Evolutionary conservation across 2,888 invertebrate genomes (phyloP).

Genomic region (Auanema sp.): DNA sequence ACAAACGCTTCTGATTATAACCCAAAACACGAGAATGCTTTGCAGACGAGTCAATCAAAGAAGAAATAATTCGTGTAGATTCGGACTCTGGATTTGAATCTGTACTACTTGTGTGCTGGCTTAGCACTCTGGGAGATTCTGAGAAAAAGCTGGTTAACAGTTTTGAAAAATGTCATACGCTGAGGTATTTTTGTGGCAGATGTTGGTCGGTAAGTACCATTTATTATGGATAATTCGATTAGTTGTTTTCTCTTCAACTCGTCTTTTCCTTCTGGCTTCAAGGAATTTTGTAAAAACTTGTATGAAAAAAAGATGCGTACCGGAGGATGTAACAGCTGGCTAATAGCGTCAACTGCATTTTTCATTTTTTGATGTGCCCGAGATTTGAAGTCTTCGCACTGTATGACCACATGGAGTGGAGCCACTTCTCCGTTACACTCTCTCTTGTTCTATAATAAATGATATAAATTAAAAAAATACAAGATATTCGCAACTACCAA

Average conservation of each 20-base stretch:
- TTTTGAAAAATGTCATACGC: background rate
- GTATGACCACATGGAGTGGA: constrained; percentile 93
- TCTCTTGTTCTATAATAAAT: constrained; percentile 70
- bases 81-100: too few species aligned
- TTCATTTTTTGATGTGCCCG: constrained; percentile 89
- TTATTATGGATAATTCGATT: constrained; percentile 99
- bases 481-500: constrained; percentile 1
- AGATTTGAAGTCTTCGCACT: constrained; percentile 93
- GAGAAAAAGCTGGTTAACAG: background rate
- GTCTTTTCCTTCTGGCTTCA: constrained; percentile 97
- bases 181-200: constrained; percentile 22
- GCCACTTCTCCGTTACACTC: constrained; percentile 82
- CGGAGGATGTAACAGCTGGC: constrained; percentile 92
- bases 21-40: too few species aligned
- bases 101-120: too few species aligned
- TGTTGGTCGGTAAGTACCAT: constrained; percentile 87
- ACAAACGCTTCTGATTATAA: too few species aligned
- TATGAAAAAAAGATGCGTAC: constrained; percentile 66
- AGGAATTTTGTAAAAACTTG: background rate
- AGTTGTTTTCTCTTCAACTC: constrained; percentile 98
- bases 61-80: too few species aligned
- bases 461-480: background rate
- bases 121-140: too few species aligned
- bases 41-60: too few species aligned
- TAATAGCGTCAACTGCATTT: constrained; percentile 93